Conservation (phyloP, 2,113 vertebrate species). For the Pomatorhinus ruficollis region DNA sequence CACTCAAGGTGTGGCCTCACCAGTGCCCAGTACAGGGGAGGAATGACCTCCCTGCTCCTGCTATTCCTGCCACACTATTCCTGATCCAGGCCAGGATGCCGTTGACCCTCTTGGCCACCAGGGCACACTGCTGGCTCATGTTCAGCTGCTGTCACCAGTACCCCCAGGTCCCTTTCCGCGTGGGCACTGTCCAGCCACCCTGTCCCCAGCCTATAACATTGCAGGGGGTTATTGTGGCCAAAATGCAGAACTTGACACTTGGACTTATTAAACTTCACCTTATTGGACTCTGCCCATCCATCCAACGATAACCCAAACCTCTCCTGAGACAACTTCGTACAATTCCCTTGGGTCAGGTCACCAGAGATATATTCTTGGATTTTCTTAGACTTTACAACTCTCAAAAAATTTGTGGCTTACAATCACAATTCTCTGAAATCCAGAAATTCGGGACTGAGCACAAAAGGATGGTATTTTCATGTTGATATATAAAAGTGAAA, state of each 20-base stretch:
- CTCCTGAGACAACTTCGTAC: not conserved
- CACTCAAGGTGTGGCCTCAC: not conserved
- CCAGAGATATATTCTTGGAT: not conserved
- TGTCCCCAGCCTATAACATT: rapidly evolving
- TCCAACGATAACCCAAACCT: not conserved
- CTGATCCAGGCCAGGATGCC: no score
- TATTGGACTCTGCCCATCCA: not conserved
- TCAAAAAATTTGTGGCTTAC: not conserved
- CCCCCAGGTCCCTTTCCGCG: not conserved
- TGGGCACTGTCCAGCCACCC: not conserved
- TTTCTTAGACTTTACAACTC: not conserved
- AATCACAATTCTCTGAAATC: not conserved
- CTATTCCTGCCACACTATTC: not conserved
- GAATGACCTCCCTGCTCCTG: not conserved
- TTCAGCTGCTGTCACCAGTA: not conserved
- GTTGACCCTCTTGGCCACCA: not conserved
- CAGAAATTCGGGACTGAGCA: not conserved
- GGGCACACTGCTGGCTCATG: not conserved
- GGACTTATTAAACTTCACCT: not conserved
- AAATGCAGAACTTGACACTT: rapidly evolving
- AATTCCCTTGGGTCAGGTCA: not conserved
- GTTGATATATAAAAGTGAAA: not conserved
- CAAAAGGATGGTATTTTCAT: not conserved
- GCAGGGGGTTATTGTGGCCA: not conserved
- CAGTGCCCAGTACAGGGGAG: rapidly evolving